These are phyloP conservation scores for Pelobates cultripes DNA, from an alignment of 2,797 vertebrate genomes.

Conservation along the genomic window DNA sequence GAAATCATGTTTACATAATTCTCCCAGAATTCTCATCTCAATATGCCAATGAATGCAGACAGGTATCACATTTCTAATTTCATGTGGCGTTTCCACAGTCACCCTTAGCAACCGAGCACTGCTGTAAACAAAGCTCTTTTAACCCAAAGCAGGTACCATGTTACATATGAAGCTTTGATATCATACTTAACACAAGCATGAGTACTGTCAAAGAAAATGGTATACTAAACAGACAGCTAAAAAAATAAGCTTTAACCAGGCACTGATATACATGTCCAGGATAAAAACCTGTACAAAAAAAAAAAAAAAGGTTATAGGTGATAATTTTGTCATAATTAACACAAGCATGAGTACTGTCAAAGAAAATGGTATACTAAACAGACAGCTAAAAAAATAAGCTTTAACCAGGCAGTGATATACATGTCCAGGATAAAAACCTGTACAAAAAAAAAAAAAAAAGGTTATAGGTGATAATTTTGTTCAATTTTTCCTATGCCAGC, in stretches of 20 bases:
- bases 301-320: slow-evolving; percentile 22
- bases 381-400: slow-evolving; percentile 16
- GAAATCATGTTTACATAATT: too few species aligned
- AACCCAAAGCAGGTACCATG: too few species aligned
- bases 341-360: too few species aligned
- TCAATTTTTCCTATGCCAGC: slow-evolving; percentile 53
- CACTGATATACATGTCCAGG: slow-evolving; percentile 25
- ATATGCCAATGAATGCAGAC: too few species aligned
- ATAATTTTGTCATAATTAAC: slow-evolving; percentile 23
- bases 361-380: background rate
- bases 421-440: slow-evolving; percentile 23
- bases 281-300: slow-evolving; percentile 18
- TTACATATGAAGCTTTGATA: too few species aligned
- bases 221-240: background rate
- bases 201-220: too few species aligned
- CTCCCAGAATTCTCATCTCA: too few species aligned
- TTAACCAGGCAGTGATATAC: slow-evolving; percentile 17
- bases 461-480: slow-evolving; percentile 43
- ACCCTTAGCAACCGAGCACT: too few species aligned
- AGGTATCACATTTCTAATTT: too few species aligned
- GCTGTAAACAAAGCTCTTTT: too few species aligned
- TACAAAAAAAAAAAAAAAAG: background rate
- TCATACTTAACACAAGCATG: too few species aligned
- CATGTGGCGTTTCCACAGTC: too few species aligned
- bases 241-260: background rate